These are phyloP conservation scores for Chaunax sp. DNA, from an alignment of 2,797 vertebrate genomes.

Conservation along the genomic window DNA sequence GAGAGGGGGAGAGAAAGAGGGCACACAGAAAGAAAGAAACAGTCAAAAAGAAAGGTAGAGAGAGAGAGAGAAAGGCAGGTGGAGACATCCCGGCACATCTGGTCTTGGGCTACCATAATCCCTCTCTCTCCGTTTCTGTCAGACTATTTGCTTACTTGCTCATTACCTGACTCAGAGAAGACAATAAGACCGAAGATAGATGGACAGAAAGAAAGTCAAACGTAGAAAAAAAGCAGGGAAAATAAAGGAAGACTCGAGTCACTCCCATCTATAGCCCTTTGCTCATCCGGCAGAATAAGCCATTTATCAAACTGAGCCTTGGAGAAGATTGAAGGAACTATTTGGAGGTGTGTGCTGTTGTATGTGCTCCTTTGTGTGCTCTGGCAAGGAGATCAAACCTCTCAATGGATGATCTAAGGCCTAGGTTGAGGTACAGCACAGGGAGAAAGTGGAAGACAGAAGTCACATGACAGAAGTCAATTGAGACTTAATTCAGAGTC, in stretches of 20 bases:
- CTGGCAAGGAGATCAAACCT: constrained; percentile 51
- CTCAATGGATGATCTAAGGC: constrained; percentile 50
- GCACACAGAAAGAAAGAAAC: too few relatives aligned
- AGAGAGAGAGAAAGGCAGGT: constrained; percentile 22
- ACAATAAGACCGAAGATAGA: constrained; percentile 8
- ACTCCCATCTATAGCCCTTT: constrained; percentile 45
- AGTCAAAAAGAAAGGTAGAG: too few relatives aligned
- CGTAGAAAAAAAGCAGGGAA: background rate
- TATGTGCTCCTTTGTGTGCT: constrained; percentile 27
- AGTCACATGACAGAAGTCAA: too few relatives aligned
- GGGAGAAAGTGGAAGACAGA: background rate
- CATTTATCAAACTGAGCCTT: constrained; percentile 65
- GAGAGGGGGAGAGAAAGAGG: too few relatives aligned
- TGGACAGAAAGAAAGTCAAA: constrained; percentile 10
- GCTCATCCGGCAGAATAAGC: constrained; percentile 65
- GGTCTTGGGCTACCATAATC: constrained; percentile 55
- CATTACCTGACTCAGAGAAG: constrained; percentile 21
- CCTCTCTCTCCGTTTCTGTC: constrained; percentile 7
- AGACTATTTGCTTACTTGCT: constrained; percentile 12
- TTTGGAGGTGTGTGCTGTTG: constrained; percentile 32
- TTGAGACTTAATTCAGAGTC: constrained; percentile 51
- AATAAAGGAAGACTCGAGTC: constrained; percentile 27
- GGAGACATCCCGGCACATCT: constrained; percentile 50
- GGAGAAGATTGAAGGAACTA: constrained; percentile 58
- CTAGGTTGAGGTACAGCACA: constrained; percentile 33